Conservation (phyloP, 2,888 invertebrate genomes). For the Trissonchulus latispiculum region DNA sequence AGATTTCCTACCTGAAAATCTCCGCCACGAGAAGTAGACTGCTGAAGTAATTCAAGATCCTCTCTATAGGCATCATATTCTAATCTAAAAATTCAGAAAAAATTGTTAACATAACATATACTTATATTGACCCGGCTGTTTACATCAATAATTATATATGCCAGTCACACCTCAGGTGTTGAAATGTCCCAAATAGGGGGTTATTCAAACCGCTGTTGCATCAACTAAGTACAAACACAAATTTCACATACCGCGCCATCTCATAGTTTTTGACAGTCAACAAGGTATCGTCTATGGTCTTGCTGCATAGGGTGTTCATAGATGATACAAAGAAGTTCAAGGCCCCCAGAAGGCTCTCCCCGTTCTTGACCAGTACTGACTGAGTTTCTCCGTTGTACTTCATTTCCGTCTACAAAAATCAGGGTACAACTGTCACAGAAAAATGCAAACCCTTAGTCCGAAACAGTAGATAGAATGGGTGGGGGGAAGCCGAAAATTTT, state of each 20-base stretch:
- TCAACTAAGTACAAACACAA: too few relatives aligned
- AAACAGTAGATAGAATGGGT: too few relatives aligned
- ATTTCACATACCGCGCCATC: slow-evolving; percentile 61
- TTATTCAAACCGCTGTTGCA: too few relatives aligned
- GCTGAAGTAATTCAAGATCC: slow-evolving; percentile 72
- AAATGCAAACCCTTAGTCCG: too few relatives aligned
- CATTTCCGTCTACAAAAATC: slow-evolving; percentile 66
- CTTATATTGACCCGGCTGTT: too few relatives aligned
- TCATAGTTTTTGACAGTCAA: slow-evolving; percentile 67
- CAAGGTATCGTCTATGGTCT: slow-evolving; percentile 91
- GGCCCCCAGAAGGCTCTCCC: slow-evolving; percentile 75
- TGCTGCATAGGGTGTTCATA: slow-evolving; percentile 86
- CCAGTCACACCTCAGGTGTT: too few relatives aligned
- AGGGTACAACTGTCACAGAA: too few relatives aligned
- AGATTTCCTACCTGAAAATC: slow-evolving; percentile 52
- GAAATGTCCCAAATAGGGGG: too few relatives aligned
- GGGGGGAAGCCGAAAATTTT: too few relatives aligned
- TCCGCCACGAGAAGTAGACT: slow-evolving; percentile 50
- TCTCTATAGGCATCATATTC: slow-evolving; percentile 96
- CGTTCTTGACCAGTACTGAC: slow-evolving; percentile 79
- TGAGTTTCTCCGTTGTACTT: slow-evolving; percentile 91
- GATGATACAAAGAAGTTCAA: slow-evolving; percentile 92
- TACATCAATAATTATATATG: too few relatives aligned
- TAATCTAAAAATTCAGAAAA: slow-evolving; percentile 54
- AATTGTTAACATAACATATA: too few relatives aligned